These are phyloP conservation scores for Scleropages formosus DNA, from an alignment of 2,797 vertebrate species.

Conservation along the genomic window DNA sequence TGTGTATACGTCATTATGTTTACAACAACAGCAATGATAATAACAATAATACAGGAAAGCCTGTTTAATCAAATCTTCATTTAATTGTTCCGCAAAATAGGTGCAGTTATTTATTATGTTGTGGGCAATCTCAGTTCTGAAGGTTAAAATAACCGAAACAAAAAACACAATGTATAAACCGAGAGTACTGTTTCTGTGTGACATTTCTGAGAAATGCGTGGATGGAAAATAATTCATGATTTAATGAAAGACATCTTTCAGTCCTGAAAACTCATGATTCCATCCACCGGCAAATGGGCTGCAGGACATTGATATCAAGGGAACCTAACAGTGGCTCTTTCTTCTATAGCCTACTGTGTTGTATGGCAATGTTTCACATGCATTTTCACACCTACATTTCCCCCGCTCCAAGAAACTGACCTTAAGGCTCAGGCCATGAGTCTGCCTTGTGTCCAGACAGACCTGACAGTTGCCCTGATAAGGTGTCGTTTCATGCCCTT, in stretches of 20 bases:
- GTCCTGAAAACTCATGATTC: not conserved
- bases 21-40: too few species aligned
- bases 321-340: conserved; percentile 52
- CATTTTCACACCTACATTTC: conserved; percentile 63
- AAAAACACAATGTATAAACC: too few species aligned
- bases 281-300: conserved; percentile 6
- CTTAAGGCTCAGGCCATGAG: conserved; percentile 50
- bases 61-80: too few species aligned
- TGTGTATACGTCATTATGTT: too few species aligned
- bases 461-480: conserved; percentile 37
- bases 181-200: too few species aligned
- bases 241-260: conserved; percentile 17
- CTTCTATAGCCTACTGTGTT: conserved; percentile 52
- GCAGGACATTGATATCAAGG: not conserved
- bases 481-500: conserved; percentile 36
- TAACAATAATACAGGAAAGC: too few species aligned
- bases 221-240: not conserved
- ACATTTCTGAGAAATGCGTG: conserved; percentile 2
- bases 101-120: too few species aligned
- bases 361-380: conserved; percentile 55
- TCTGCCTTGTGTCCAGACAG: conserved; percentile 20
- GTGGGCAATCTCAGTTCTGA: too few species aligned
- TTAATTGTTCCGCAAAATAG: too few species aligned
- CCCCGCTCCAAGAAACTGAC: conserved; percentile 54
- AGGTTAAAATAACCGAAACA: too few species aligned